These are phyloP conservation scores for Prorops nasuta DNA, from an alignment of 1,140 invertebrate species.

Conservation along the genomic window DNA sequence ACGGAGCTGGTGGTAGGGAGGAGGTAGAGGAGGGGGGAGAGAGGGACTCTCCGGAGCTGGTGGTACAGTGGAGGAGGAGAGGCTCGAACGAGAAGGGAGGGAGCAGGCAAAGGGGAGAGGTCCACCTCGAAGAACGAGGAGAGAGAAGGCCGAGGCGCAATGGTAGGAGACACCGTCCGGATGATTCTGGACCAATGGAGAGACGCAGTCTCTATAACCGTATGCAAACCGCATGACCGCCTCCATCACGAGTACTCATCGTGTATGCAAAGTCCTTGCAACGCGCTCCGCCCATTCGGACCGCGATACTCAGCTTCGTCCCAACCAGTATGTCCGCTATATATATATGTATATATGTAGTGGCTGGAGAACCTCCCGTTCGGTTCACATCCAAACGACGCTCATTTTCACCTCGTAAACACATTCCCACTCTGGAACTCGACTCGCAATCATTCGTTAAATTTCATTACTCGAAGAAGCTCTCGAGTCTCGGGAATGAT, in stretches of 20 bases:
- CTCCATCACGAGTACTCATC: slow-evolving; percentile 47
- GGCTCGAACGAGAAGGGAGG: slow-evolving; percentile 1
- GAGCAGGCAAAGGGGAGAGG: slow-evolving; percentile 18
- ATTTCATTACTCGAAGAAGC: no score
- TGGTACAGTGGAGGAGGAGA: slow-evolving; percentile 16
- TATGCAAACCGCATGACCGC: slow-evolving; percentile 55
- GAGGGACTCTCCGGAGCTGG: no score
- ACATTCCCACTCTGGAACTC: no score
- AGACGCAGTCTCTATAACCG: slow-evolving; percentile 40
- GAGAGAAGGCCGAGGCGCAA: slow-evolving; percentile 18
- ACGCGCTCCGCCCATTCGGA: slow-evolving; percentile 51
- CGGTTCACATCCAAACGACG: no score
- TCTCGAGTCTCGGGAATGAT: no score
- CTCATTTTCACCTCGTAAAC: no score
- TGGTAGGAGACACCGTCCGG: slow-evolving; percentile 30
- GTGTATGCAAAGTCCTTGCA: slow-evolving; percentile 53
- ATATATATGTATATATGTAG: no score
- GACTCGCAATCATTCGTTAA: no score
- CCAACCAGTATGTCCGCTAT: no score
- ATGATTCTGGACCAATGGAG: slow-evolving; percentile 53
- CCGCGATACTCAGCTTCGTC: no score
- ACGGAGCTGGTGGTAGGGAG: slow-evolving; percentile 13
- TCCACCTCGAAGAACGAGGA: no score
- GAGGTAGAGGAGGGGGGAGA: slow-evolving; percentile 13
- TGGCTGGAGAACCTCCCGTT: no score